Base-by-base conservation (phyloP, 2,888 invertebrate species). In the Eristalinus sepulchralis region DNA sequence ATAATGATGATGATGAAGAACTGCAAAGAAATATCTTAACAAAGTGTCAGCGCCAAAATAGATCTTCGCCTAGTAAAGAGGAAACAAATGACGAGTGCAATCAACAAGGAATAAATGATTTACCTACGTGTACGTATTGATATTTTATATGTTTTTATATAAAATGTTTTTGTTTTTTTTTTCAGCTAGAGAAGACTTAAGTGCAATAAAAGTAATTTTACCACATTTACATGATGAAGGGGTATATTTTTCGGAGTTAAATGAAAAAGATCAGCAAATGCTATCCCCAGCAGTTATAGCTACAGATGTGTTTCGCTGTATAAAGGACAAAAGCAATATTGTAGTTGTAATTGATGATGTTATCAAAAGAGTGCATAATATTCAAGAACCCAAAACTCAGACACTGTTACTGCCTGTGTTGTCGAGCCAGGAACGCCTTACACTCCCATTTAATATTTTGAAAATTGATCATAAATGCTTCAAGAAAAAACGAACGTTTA, bases 161-260 rank as follows among this genome's bases (percentile, higher is more conserved):
- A 62, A 47, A 27, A 11, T 57, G 53, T 8, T 34, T n/a, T n/a
- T n/a, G 10, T 13, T 62, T 24, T 39, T 60, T 71, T 53, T 63
- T 60, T 67, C 11, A 76, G 76, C 31, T 62, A 57, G 33, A 2
- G 33, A 77, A 3, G 80, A 80, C 64, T 27, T 86, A 9, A 68
- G 73, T 11, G 62, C 80, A 24, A 63, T 82, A 34, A 77, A 80
- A 81, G 66, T 88, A 55, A 53, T 82, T 39, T 71, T 90, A 22
- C 89, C 89, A 39, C 85, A 88, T 70, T 53, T 84, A 71, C 90
- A 92, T 85, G 92, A 92, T 85, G 92, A 92, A 88, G 92, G 92
- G 80, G 90, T 92, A 78, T 91, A 89, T 79, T 90, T 92, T 87
- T 89, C 92, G 75, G 92, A 92, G 83, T 72, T 90, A 24, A 91